phyloP scores from a whole-genome alignment of 2,113 vertebrate genomes.

The Clarias batrachus region DNA sequence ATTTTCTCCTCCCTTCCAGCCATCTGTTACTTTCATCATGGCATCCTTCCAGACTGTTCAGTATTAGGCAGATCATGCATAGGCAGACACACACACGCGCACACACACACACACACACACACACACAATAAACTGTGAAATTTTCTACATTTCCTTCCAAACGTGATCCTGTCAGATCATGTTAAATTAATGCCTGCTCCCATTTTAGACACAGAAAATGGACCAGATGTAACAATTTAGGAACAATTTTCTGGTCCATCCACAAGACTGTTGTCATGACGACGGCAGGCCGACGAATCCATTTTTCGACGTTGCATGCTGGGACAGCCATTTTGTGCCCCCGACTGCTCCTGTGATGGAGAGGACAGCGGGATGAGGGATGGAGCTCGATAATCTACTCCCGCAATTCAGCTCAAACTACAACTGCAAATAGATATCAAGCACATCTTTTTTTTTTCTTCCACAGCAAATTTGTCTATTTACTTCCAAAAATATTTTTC shows the following conservation, averaged over 20 bases:
- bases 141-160: constrained; percentile 4
- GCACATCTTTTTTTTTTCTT: neutral
- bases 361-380: constrained; percentile 9
- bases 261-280: constrained; percentile 54
- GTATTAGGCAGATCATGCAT: neutral
- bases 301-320: constrained; percentile 25
- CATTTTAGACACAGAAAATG: constrained; percentile 18
- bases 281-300: constrained; percentile 45
- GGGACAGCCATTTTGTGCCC: constrained; percentile 46
- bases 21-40: constrained; percentile 16
- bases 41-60: constrained; percentile 14
- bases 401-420: neutral
- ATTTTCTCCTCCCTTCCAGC: constrained; percentile 15
- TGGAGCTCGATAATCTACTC: constrained; percentile 14
- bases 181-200: constrained; percentile 2
- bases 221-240: constrained; percentile 50
- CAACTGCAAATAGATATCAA: neutral
- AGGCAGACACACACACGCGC: too few species aligned
- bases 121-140: neutral
- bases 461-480: neutral
- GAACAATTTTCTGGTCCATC: constrained; percentile 46
- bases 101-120: too few species aligned
- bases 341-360: constrained; percentile 30
- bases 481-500: too few species aligned
- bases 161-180: constrained; percentile 10